A percentile compares a stretch with the other conserved stretches of the same genome.
Conservation (phyloP, 1,140 invertebrate genomes). For the Sminthurides bifidus region DNA sequence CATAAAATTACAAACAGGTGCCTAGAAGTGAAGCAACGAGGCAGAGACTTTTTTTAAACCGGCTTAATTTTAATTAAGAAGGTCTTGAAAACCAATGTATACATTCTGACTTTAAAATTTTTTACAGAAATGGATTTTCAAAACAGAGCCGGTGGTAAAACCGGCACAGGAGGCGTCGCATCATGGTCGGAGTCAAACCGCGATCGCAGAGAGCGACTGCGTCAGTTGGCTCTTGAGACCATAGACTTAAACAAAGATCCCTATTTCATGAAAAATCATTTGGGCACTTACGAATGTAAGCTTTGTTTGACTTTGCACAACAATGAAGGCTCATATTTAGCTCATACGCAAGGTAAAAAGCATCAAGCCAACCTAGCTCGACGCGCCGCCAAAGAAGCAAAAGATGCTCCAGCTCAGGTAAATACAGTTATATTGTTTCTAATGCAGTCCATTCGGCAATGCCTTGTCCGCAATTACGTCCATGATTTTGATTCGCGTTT, state of each 20-base stretch:
- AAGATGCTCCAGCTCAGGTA: constrained; percentile 73
- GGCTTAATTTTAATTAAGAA: too few species aligned
- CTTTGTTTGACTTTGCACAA: constrained; percentile 96
- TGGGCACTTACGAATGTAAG: constrained; percentile 97
- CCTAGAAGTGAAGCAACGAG: too few species aligned
- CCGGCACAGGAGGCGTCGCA: constrained; percentile 94
- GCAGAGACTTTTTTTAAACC: too few species aligned
- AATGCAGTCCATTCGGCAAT: not conserved
- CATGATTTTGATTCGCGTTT: not conserved
- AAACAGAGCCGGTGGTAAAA: constrained; percentile 95
- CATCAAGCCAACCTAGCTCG: constrained; percentile 98
- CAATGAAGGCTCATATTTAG: constrained; percentile 98
- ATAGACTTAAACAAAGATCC: constrained; percentile 98
- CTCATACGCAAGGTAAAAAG: constrained; percentile 99
- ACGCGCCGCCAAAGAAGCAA: constrained; percentile 95
- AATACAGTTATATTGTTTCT: not conserved
- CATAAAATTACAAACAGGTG: too few species aligned
- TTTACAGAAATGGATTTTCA: constrained; percentile 78
- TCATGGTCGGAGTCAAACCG: constrained; percentile 97
- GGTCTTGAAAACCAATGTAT: too few species aligned
- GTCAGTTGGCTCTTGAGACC: constrained; percentile 93
- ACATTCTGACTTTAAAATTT: not conserved
- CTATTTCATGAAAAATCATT: constrained; percentile 99
- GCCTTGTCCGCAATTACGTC: not conserved
- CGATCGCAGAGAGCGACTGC: constrained; percentile 85